phyloP scores from a whole-genome alignment of 1,140 invertebrate species.

The Penaeus japonicus region DNA sequence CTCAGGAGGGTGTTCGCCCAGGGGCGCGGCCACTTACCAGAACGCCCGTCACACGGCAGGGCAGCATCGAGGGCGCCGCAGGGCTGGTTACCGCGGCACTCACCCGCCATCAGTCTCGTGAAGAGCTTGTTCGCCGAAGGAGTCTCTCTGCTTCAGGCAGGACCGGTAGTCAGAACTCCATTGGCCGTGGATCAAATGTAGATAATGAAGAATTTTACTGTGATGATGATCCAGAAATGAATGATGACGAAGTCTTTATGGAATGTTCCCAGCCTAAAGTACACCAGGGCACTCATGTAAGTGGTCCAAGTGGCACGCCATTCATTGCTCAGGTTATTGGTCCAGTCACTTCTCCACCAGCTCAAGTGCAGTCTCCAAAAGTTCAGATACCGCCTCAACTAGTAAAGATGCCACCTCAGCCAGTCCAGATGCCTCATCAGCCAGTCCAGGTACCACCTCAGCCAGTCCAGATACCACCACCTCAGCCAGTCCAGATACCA shows the following conservation, averaged over 20 bases:
- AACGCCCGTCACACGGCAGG: constrained; percentile 6
- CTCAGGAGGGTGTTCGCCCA: background rate
- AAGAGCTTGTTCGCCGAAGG: constrained; percentile 17
- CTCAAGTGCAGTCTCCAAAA: background rate
- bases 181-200: constrained; percentile 23
- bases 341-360: background rate
- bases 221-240: constrained; percentile 49
- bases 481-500: too few species aligned
- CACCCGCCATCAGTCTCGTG: constrained; percentile 44
- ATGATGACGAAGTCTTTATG: constrained; percentile 56
- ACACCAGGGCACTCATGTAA: background rate
- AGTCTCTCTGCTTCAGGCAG: constrained; percentile 50
- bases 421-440: too few species aligned
- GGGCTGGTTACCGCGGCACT: constrained; percentile 39
- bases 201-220: constrained; percentile 38
- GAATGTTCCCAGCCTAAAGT: background rate
- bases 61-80: constrained; percentile 44
- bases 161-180: constrained; percentile 47
- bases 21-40: background rate
- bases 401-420: too few species aligned
- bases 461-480: too few species aligned
- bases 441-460: too few species aligned
- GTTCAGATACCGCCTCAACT: too few species aligned
- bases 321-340: background rate
- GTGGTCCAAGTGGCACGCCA: background rate